These are phyloP conservation scores for Panopea generosa DNA, from an alignment of 2,888 invertebrate species.

Conservation along the genomic window DNA sequence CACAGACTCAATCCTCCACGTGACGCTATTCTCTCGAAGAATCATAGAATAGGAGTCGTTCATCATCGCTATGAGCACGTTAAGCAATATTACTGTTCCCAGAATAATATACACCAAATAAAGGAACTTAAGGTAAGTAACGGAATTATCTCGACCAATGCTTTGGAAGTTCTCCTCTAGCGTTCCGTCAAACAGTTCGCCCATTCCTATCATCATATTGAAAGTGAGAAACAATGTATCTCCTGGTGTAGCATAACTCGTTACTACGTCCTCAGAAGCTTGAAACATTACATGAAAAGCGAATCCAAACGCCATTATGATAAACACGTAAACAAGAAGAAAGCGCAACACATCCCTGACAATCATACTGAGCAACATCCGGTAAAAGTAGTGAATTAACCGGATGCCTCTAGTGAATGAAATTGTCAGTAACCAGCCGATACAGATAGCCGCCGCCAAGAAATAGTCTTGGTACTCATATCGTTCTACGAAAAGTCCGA, in stretches of 20 bases:
- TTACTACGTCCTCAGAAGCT: conserved; percentile 54
- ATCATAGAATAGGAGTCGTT: conserved; percentile 78
- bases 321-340: conserved; percentile 79
- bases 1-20: conserved; percentile 81
- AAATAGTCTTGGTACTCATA: conserved; percentile 73
- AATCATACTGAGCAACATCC: conserved; percentile 81
- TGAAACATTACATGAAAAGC: conserved; percentile 79
- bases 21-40: conserved; percentile 68
- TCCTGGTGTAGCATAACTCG: conserved; percentile 64
- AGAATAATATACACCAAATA: conserved; percentile 80
- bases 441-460: conserved; percentile 75
- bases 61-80: conserved; percentile 80
- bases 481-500: conserved; percentile 58
- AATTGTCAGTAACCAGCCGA: conserved; percentile 81
- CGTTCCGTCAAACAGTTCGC: conserved; percentile 63
- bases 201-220: conserved; percentile 82
- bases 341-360: conserved; percentile 78
- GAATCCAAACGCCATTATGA: conserved; percentile 80
- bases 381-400: conserved; percentile 79
- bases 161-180: conserved; percentile 40
- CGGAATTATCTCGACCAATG: conserved; percentile 53
- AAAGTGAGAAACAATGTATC: conserved; percentile 80
- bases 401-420: conserved; percentile 81
- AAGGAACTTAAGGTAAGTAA: conserved; percentile 66
- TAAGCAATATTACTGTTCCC: conserved; percentile 74